phyloP scores from a whole-genome alignment of 2,797 vertebrate species.

The Falco cherrug region DNA sequence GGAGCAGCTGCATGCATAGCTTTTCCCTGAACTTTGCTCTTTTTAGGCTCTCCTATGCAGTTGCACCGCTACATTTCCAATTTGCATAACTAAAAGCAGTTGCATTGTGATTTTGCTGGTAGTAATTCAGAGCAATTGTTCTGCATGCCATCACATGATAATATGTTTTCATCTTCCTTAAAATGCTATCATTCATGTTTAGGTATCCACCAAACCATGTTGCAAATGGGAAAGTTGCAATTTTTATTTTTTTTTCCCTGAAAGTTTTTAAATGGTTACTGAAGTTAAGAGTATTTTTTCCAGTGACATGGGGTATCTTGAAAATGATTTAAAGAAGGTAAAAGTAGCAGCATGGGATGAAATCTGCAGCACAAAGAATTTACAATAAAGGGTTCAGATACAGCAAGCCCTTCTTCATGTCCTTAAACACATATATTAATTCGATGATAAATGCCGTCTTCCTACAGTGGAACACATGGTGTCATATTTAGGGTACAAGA shows the following conservation, averaged over 20 bases:
- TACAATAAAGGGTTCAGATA: neutral
- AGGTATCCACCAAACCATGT: neutral
- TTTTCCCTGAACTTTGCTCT: conserved; percentile 40
- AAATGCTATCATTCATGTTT: neutral
- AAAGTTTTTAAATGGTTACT: neutral
- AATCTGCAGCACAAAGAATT: neutral
- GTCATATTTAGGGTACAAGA: neutral
- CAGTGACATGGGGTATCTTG: neutral
- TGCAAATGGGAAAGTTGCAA: neutral
- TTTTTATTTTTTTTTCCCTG: neutral
- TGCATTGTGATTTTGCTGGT: neutral
- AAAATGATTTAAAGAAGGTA: neutral
- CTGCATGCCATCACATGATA: neutral
- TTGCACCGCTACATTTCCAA: neutral
- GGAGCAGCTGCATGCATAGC: neutral
- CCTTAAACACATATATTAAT: neutral
- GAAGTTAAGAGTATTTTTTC: neutral
- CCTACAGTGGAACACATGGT: neutral
- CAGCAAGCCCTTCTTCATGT: neutral
- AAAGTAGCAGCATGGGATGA: neutral
- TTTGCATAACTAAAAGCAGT: neutral
- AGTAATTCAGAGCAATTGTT: neutral
- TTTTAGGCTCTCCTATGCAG: neutral
- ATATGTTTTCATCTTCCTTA: neutral
- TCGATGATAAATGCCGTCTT: neutral